A percentile compares a stretch with the other conserved stretches of the same genome.
Evolutionary conservation across 2,888 invertebrate species (phyloP).

Genomic region (Drosophila atroscutellata): DNA sequence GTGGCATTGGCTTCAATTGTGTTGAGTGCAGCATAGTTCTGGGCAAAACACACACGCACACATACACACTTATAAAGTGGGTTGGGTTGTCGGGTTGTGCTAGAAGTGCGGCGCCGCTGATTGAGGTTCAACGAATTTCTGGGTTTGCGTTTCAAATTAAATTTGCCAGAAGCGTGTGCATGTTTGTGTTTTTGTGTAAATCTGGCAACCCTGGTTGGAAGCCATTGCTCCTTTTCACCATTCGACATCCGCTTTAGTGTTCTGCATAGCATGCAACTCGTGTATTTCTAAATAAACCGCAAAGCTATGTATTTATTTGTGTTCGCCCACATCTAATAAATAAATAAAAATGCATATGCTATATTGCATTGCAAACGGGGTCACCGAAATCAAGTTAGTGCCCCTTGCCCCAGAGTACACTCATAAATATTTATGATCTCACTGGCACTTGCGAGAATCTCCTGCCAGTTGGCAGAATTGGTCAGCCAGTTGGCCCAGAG

Average conservation of each 20-base stretch:
- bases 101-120: conserved; percentile 51
- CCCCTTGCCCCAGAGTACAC: conserved; percentile 7
- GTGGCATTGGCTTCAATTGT: conserved; percentile 22
- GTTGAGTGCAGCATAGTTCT: conserved; percentile 47
- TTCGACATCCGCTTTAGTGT: background rate
- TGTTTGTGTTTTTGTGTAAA: conserved; percentile 13
- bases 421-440: conserved; percentile 58
- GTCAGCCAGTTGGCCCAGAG: conserved; percentile 2
- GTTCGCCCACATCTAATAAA: conserved; percentile 56
- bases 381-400: conserved; percentile 4
- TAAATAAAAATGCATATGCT: conserved; percentile 56
- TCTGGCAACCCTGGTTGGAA: conserved; percentile 5
- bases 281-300: conserved; percentile 55
- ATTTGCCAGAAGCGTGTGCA: conserved; percentile 60
- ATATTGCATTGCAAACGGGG: conserved; percentile 15
- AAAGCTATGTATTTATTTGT: conserved; percentile 43
- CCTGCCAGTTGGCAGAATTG: conserved; percentile 19
- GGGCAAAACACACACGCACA: conserved; percentile 21
- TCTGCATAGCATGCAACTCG: conserved; percentile 1
- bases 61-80: conserved; percentile 9
- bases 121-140: conserved; percentile 60
- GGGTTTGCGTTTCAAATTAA: conserved; percentile 72
- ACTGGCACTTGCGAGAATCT: conserved; percentile 19
- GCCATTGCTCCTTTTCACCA: background rate
- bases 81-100: background rate